Base-by-base conservation (phyloP, 2,113 vertebrate species). In the Dascyllus trimaculatus region DNA sequence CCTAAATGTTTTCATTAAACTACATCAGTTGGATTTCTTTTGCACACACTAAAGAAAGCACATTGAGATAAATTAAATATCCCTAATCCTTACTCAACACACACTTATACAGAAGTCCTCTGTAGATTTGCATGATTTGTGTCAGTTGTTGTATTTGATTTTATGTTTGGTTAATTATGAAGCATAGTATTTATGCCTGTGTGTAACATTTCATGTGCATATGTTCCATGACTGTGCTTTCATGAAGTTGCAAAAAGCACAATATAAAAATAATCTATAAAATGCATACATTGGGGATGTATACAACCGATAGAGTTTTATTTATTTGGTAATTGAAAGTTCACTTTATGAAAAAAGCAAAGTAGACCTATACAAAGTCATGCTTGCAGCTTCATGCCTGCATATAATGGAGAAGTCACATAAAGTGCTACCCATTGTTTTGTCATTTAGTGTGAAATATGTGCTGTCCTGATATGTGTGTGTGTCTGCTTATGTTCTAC, bases 401-500 rank as follows among this genome's bases (percentile, higher is more conserved):
- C 56, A 59, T 68, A 24, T 65, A 9, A 45, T 54, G 67, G 81
- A 90, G 89, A 65, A 38, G 53, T 74, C 78, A 85, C 87, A 82
- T 80, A 4, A 83, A 85, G 65, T 89, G 82, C 45, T 84, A 81
- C 80, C 52, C 61, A 59, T 67, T 84, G 62, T 78, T 85, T 51
- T 86, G 80, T 89, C n/a, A 74, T 66, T 73, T 54, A 75, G n/a
- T 74, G 67, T 85, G 74, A 75, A 61, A 78, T 78, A 40, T 82
- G 56, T 88, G 82, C 46, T 73, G 60, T 75, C 70, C 56, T 82
- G 71, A 78, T 81, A 60, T 68, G 61, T 85, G 68, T 81, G 63
- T 84, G 75, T 81, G 88, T 89, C 61, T 84, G 85, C 93, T 89
- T 92, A 90, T 94, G 90, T 93, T 95, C 93, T 93, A 68, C 94